A percentile compares a stretch with the other conserved stretches of the same genome.
These are phyloP conservation scores for Drosophila malerkotliana DNA, from an alignment of 1,140 invertebrate species.

Conservation along the genomic window DNA sequence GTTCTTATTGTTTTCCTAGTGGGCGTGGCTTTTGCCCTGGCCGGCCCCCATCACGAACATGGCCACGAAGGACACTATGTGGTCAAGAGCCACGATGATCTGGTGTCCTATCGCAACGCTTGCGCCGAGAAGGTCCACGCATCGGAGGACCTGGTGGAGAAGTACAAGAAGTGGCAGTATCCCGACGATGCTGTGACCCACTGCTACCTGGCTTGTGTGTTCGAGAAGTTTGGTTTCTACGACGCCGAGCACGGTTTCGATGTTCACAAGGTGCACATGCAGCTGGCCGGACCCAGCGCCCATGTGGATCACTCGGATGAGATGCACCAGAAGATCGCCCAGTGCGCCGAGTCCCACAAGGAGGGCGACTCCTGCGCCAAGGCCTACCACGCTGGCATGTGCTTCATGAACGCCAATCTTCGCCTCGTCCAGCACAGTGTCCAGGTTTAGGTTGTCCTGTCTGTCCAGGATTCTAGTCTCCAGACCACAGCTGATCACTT, in stretches of 20 bases:
- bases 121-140: conserved; percentile 65
- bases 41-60: conserved; percentile 27
- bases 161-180: conserved; percentile 74
- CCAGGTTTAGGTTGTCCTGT: conserved; percentile 29
- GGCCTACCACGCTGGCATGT: conserved; percentile 75
- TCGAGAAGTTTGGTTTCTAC: conserved; percentile 76
- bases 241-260: conserved; percentile 72
- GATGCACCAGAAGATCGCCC: conserved; percentile 61
- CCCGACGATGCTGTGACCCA: conserved; percentile 71
- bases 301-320: conserved; percentile 65
- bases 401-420: conserved; percentile 70
- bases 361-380: conserved; percentile 64
- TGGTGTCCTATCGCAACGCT: conserved; percentile 49
- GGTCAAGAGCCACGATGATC: conserved; percentile 70
- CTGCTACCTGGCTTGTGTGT: conserved; percentile 76
- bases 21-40: conserved; percentile 31
- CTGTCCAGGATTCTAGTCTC: not conserved
- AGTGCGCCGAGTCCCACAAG: conserved; percentile 68
- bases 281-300: conserved; percentile 47
- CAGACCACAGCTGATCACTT: conserved; percentile 38
- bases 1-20: conserved; percentile 39
- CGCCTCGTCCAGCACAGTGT: conserved; percentile 71
- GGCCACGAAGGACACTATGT: conserved; percentile 49
- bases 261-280: conserved; percentile 74
- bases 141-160: conserved; percentile 55